Conservation (phyloP, 2,113 vertebrate genomes). For the Phalacrocorax brasilianus region DNA sequence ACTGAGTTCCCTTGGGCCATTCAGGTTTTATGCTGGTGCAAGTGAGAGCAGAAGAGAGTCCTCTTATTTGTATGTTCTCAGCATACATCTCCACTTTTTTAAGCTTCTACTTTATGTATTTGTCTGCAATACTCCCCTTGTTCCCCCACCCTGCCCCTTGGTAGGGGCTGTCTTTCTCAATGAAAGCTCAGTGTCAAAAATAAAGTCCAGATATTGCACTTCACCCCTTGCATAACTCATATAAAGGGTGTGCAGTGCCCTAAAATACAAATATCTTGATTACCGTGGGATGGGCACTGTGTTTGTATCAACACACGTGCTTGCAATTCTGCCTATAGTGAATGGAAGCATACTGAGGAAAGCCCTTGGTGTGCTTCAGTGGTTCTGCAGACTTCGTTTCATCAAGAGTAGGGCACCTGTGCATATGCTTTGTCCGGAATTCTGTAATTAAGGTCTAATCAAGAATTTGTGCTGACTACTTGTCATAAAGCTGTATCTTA, state of each 20-base stretch:
- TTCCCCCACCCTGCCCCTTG: too few species aligned
- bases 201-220: not conserved
- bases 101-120: not conserved
- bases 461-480: not conserved
- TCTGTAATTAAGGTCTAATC: not conserved
- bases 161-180: not conserved
- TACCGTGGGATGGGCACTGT: not conserved
- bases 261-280: not conserved
- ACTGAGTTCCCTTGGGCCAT: not conserved
- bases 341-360: not conserved
- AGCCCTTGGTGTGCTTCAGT: not conserved
- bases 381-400: not conserved
- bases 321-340: not conserved
- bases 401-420: not conserved
- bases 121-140: not conserved
- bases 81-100: not conserved
- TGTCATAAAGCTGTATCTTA: not conserved
- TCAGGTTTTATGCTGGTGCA: not conserved
- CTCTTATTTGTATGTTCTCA: not conserved
- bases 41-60: not conserved
- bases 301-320: not conserved
- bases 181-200: not conserved
- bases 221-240: not conserved
- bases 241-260: not conserved
- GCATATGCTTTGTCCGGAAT: not conserved